Percentiles rank a stretch among this genome's conserved stretches.
These are phyloP conservation scores for Elgaria multicarinata DNA, from an alignment of 2,113 vertebrate species.

Conservation along the genomic window DNA sequence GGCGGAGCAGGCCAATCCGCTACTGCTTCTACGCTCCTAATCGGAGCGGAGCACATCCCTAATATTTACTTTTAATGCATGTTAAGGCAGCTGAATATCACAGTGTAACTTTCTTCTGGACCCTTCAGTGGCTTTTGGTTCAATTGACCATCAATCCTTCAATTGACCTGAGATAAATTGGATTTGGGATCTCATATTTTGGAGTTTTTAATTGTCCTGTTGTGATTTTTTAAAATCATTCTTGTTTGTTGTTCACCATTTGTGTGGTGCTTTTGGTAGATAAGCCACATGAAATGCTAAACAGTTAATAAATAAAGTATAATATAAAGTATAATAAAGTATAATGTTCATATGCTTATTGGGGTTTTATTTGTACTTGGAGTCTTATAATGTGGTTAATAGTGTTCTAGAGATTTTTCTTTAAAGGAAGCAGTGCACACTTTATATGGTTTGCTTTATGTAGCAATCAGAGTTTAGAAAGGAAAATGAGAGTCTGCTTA, in stretches of 20 bases:
- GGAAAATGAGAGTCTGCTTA: conserved; percentile 20
- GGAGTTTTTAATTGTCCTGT: neutral
- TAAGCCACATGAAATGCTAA: neutral
- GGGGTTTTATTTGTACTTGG: neutral
- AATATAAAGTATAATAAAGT: neutral
- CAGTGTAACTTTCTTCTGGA: no score
- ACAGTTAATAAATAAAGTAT: neutral
- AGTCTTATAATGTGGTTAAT: neutral
- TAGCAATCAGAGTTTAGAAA: neutral
- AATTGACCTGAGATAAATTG: no score
- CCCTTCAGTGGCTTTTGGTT: no score
- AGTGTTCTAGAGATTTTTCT: neutral
- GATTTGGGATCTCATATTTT: neutral
- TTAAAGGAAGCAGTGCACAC: neutral
- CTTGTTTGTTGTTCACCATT: neutral
- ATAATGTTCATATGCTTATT: neutral
- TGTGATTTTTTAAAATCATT: neutral
- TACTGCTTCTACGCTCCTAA: no score
- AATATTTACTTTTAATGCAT: no score
- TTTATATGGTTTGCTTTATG: neutral
- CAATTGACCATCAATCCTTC: no score
- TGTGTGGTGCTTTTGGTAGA: neutral
- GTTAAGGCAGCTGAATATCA: no score
- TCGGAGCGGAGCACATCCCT: no score
- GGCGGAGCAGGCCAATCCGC: no score